Evolutionary conservation across 2,888 invertebrate genomes (phyloP), one percentile per base, ranked within the genome.

Genomic region (Aplocera efformata): DNA sequence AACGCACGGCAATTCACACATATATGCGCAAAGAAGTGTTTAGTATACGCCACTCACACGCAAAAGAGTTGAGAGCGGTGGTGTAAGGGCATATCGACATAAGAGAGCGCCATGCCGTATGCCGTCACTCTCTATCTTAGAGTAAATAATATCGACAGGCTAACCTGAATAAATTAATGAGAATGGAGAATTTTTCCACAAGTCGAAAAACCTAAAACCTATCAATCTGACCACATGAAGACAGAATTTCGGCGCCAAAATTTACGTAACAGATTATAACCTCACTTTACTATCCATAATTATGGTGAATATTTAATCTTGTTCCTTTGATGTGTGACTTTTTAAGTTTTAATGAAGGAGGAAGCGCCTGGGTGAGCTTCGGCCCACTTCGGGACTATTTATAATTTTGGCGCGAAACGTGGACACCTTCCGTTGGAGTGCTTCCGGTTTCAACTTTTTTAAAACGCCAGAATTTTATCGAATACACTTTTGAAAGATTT

Each of bases 261-360:
- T 33, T 51, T 50, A 45, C 38, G 47, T 47, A 49, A 54, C 53
- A 42, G 39, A 48, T 54, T 58, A 60, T 63, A 60, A 61, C 59
- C 40, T 46, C 58, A 59, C 67, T 45, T 45, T 69, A 70, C 69
- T 72, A 69, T 58, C 49, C 50, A 65, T 69, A 70, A 75, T 78
- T 74, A 72, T 68, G 66, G 64, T 61, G 65, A 66, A 70, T 70
- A 77, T 73, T 70, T 71, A 75, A 76, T 61, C n/a, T 66, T 49
- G 48, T 46, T 45, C 39, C 48, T 60, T 44, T 48, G 50, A 25
- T 29, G 38, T 51, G 47, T 54, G 47, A 45, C 71, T 82, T 82
- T n/a, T 83, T 81, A 82, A 74, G 41, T 38, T 32, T 76, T 75
- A 70, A 63, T 63, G 54, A 62, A 72, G 59, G 53, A 74, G 77